A percentile compares a stretch with the other conserved stretches of the same genome.
phyloP scores from a whole-genome alignment of 1,140 invertebrate species.

The Caenorhabditis remanei region DNA sequence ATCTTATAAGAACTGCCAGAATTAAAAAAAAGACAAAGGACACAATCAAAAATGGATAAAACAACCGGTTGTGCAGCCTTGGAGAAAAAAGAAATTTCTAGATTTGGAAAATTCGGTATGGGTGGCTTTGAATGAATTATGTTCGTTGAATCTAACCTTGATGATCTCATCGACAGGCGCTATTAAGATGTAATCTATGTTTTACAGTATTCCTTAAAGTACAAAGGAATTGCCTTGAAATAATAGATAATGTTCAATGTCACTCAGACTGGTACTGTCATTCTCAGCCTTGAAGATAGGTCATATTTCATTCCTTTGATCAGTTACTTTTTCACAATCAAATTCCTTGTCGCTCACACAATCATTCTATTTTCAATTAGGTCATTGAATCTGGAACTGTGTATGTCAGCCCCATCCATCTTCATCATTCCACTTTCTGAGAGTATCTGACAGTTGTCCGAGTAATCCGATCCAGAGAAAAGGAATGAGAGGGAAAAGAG shows the following conservation, averaged over 20 bases:
- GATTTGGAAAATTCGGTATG: background rate
- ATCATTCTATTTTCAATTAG: background rate
- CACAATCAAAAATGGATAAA: too few species aligned
- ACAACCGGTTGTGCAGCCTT: too few species aligned
- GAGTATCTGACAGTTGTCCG: conserved; percentile 19
- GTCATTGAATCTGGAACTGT: conserved; percentile 31
- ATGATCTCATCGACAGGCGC: too few species aligned
- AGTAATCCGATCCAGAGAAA: conserved; percentile 20
- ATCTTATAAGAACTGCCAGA: too few species aligned
- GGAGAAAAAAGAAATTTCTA: too few species aligned
- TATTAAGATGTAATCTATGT: too few species aligned
- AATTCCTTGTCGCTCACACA: background rate
- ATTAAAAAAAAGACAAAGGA: too few species aligned
- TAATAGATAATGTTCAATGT: too few species aligned
- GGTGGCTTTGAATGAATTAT: too few species aligned
- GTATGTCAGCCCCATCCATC: conserved; percentile 30
- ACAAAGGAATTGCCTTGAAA: too few species aligned
- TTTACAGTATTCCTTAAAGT: too few species aligned
- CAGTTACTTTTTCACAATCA: background rate
- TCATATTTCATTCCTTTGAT: background rate
- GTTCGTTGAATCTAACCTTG: too few species aligned
- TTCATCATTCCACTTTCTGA: conserved; percentile 46
- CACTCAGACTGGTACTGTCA: background rate
- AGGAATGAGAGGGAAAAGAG: background rate
- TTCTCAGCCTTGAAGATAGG: conserved; percentile 9